Conservation (phyloP, 2,888 invertebrate species). For the Harpalus rufipes region DNA sequence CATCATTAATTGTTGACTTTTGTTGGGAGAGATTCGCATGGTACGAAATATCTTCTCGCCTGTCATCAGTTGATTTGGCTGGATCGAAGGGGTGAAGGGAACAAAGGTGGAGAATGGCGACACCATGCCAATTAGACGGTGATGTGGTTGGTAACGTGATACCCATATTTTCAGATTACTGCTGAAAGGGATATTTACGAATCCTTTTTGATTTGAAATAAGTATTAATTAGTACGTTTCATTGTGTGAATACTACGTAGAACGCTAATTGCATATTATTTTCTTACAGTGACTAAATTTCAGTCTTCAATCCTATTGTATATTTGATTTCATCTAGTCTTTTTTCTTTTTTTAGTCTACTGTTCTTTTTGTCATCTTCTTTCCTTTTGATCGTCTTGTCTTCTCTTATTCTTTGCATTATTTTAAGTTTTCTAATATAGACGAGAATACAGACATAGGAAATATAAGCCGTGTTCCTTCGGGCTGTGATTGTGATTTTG, state of each 20-base stretch:
- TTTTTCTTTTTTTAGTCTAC: too few species aligned
- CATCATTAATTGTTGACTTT: neutral
- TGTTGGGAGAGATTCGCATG: neutral
- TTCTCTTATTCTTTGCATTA: too few species aligned
- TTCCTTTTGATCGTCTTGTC: too few species aligned
- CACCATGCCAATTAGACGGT: constrained; percentile 55
- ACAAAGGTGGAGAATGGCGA: neutral
- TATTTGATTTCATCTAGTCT: too few species aligned
- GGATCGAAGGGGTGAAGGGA: neutral
- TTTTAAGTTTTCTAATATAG: too few species aligned
- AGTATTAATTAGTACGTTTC: constrained; percentile 5
- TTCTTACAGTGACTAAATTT: neutral
- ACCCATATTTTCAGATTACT: constrained; percentile 30
- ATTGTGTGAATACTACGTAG: neutral
- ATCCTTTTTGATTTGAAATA: neutral
- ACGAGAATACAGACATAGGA: too few species aligned
- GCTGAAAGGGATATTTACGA: neutral
- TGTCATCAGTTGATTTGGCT: constrained; percentile 18
- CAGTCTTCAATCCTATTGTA: too few species aligned
- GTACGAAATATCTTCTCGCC: neutral
- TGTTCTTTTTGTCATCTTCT: too few species aligned
- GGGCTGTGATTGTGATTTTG: too few species aligned
- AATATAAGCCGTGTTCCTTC: too few species aligned
- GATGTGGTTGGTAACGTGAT: constrained; percentile 41
- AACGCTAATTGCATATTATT: neutral